A percentile compares a stretch with the other conserved stretches of the same genome.
Conservation (phyloP, 2,113 vertebrate genomes). For the Sterrhoptilus dennistouni region DNA sequence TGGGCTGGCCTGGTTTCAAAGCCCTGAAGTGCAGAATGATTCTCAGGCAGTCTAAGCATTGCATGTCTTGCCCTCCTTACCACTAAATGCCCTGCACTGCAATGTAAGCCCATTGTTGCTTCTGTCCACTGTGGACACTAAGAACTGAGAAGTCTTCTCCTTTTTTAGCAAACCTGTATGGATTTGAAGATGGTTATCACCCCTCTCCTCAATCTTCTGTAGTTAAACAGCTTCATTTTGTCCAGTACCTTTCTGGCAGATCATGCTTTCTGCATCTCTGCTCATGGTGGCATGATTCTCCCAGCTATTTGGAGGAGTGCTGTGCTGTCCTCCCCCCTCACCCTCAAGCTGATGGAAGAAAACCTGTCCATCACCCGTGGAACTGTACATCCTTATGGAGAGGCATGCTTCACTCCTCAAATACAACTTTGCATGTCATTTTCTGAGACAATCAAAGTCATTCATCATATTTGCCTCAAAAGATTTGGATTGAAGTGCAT, state of each 20-base stretch:
- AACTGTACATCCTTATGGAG: neutral
- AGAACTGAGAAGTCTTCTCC: neutral
- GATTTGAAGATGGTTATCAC: neutral
- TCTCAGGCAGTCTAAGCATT: neutral
- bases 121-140: neutral
- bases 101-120: neutral
- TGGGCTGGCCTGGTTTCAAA: neutral
- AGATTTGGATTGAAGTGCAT: neutral
- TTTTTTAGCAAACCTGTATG: neutral
- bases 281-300: neutral
- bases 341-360: neutral
- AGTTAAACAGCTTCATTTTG: neutral
- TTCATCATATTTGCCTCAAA: slow-evolving; percentile 27
- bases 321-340: neutral
- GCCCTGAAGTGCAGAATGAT: neutral
- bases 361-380: neutral
- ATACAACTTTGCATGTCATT: neutral
- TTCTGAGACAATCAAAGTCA: neutral
- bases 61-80: neutral
- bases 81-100: neutral
- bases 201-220: neutral
- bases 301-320: neutral
- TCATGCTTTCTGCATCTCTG: neutral
- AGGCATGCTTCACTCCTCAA: neutral
- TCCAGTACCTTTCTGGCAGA: neutral